Conservation (phyloP, 2,113 vertebrate genomes). For the Rousettus leschenaultii region DNA sequence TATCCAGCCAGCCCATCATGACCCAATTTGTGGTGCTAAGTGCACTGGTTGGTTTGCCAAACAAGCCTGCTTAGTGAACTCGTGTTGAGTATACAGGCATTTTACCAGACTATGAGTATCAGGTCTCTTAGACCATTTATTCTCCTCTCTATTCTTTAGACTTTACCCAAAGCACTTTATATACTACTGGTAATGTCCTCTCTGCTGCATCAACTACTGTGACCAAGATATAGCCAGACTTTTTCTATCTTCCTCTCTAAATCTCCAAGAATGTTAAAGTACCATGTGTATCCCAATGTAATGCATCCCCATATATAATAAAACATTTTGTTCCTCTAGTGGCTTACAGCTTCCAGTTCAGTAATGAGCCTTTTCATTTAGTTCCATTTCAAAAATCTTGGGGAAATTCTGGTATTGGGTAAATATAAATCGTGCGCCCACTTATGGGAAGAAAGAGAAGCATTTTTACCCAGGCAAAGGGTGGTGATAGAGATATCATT, state of each 20-base stretch:
- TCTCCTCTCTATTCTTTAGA: not conserved
- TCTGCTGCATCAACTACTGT: not conserved
- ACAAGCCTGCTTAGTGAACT: not conserved
- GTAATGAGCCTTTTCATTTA: not conserved
- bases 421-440: not conserved
- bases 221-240: not conserved
- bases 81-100: not conserved
- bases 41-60: not conserved
- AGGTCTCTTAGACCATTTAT: not conserved
- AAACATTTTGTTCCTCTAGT: not conserved
- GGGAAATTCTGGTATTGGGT: not conserved
- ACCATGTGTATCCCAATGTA: not conserved
- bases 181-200: not conserved
- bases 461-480: not conserved
- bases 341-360: not conserved
- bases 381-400: not conserved
- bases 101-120: not conserved
- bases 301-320: not conserved
- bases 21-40: not conserved
- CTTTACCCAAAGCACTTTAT: not conserved
- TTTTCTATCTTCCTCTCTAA: not conserved
- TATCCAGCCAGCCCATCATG: not conserved
- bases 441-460: not conserved
- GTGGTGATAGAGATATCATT: not conserved
- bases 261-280: not conserved